A percentile compares a stretch with the other conserved stretches of the same genome.
Evolutionary conservation across 2,888 invertebrate genomes (phyloP).

Genomic region (Empis stercorea): DNA sequence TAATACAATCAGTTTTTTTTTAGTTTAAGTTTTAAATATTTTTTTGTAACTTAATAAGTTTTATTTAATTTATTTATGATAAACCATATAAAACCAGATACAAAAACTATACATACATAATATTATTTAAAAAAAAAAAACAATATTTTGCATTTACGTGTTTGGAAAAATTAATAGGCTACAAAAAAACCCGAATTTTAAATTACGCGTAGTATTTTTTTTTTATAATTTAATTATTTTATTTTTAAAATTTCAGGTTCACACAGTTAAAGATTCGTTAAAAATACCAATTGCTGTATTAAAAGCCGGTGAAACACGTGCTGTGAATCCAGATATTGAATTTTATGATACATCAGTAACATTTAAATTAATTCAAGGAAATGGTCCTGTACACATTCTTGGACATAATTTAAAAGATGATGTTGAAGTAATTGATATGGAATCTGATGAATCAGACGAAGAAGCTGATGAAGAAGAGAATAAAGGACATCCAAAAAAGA

Average conservation of each 20-base stretch:
- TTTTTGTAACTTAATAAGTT: no score
- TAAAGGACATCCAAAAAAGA: slow-evolving; percentile 68
- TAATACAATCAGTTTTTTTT: no score
- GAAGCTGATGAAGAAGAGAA: slow-evolving; percentile 55
- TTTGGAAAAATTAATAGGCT: no score
- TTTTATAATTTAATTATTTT: no score
- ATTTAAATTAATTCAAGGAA: slow-evolving; percentile 62
- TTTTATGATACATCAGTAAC: slow-evolving; percentile 80
- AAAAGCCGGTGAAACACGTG: slow-evolving; percentile 63
- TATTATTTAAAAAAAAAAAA: no score
- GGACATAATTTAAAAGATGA: slow-evolving; percentile 75
- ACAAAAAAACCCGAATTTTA: no score
- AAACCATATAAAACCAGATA: no score
- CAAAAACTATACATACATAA: no score
- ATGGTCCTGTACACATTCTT: slow-evolving; percentile 72
- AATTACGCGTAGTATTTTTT: no score
- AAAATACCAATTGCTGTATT: slow-evolving; percentile 74
- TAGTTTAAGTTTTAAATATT: no score
- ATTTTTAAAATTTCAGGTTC: slow-evolving; percentile 22
- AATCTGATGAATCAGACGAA: slow-evolving; percentile 69
- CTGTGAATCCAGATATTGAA: slow-evolving; percentile 66
- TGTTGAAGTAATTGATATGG: slow-evolving; percentile 67
- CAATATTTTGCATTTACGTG: no score
- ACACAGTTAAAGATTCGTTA: slow-evolving; percentile 46
- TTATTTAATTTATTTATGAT: no score